Evolutionary conservation across 2,888 invertebrate genomes (phyloP), one percentile per base, ranked within the genome.

Genomic region (Patella depressa): DNA sequence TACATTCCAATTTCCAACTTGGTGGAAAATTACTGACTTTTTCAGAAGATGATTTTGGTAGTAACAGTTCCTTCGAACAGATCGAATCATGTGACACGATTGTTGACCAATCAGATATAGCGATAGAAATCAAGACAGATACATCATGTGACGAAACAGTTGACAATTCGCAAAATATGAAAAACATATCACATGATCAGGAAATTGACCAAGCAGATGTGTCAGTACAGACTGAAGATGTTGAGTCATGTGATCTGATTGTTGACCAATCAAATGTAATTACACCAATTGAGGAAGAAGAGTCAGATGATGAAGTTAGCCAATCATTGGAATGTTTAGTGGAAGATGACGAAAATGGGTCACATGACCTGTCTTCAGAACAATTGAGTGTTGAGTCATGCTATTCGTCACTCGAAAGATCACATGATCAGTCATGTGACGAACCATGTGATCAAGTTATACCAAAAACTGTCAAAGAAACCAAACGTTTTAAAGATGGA

Each of bases 401-500:
- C 45, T 9, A 45, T 45, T 45, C 45, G 1, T 45, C 45, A 45
- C 45, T 45, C 45, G 45, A 45, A 45, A 9, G 45, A 9, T 45
- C 45, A 45, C 45, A 45, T 45, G 45, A 45, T 45, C 45, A 45
- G 45, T 45, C 45, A 45, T 45, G 45, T 45, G 45, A 45, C 9
- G 45, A 57, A 76, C 55, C 9, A 65, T 57, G 29, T 29, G n/a
- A 73, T 29, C 59, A 75, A 57, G 74, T n/a, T 19, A 71, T 24
- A n/a, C 15, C n/a, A 54, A 65, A 12, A 12, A 34, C 5, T 53
- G 34, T 11, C 45, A 57, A 29, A n/a, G 34, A 53, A 45, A 54
- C 70, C 53, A 29, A 57, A 34, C 73, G 70, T 70, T 73, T 71
- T 70, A 55, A 73, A 69, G 34, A 71, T 55, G 78, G 72, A 3